A percentile compares a stretch with the other conserved stretches of the same genome.
Conservation (phyloP, 2,113 vertebrate species). For the Azemiops feae region DNA sequence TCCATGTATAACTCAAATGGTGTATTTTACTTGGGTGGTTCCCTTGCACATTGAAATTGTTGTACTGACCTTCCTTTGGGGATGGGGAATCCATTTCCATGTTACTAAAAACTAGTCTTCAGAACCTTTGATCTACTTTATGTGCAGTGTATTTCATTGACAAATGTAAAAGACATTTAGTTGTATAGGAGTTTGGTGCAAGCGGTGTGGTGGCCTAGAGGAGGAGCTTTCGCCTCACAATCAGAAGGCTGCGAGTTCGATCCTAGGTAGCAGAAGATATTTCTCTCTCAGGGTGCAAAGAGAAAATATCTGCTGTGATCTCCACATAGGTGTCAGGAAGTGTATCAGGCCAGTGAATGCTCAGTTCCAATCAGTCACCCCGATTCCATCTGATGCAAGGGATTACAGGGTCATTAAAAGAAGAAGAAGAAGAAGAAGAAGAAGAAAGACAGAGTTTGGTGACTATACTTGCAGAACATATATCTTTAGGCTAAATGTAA, state of each 20-base stretch:
- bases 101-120: constrained; percentile 9
- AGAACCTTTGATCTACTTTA: not conserved
- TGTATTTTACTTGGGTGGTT: constrained; percentile 33
- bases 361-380: too few species aligned
- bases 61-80: not conserved
- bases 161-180: not conserved
- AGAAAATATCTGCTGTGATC: too few species aligned
- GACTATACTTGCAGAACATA: constrained; percentile 1
- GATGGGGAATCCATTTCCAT: not conserved
- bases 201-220: too few species aligned
- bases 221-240: too few species aligned
- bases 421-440: too few species aligned
- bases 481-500: constrained; percentile 17
- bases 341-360: too few species aligned
- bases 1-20: constrained; percentile 30
- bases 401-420: not conserved
- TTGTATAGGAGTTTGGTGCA: not conserved
- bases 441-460: not conserved
- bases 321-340: too few species aligned
- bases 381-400: too few species aligned
- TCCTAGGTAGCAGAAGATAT: too few species aligned
- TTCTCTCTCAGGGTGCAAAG: too few species aligned
- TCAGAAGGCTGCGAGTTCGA: too few species aligned
- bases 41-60: not conserved
- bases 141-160: not conserved